Conservation (phyloP, 2,797 vertebrate genomes). For the Agapornis canus region DNA sequence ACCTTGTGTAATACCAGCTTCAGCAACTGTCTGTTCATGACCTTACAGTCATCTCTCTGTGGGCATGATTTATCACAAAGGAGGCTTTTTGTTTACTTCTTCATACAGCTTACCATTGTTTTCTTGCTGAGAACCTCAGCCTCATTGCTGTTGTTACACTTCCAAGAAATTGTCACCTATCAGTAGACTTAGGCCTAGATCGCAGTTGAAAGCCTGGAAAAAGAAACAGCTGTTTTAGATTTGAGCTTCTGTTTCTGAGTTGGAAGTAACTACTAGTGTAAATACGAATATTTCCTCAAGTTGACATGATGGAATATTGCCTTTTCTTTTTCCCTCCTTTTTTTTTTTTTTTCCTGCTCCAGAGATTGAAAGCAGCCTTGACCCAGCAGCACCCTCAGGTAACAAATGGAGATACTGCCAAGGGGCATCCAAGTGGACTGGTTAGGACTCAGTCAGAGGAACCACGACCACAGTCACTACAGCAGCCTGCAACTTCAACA, state of each 20-base stretch:
- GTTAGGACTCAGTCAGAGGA: conserved; percentile 86
- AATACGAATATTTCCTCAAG: not conserved
- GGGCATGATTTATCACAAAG: not conserved
- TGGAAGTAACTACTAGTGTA: not conserved
- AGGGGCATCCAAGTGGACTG: conserved; percentile 86
- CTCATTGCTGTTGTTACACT: not conserved
- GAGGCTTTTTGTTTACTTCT: not conserved
- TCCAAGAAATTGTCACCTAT: not conserved
- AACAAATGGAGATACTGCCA: conserved; percentile 89
- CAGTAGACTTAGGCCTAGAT: not conserved
- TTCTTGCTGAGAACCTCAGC: not conserved
- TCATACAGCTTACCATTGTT: not conserved
- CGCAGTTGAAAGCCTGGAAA: not conserved
- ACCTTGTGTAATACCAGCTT: not conserved
- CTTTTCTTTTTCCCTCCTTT: not conserved
- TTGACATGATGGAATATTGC: not conserved
- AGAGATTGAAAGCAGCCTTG: conserved; percentile 91
- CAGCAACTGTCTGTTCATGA: not conserved
- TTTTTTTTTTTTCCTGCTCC: not conserved
- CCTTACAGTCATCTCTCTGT: not conserved
- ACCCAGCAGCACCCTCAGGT: conserved; percentile 94
- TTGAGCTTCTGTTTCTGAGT: not conserved
- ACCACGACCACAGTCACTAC: conserved; percentile 86
- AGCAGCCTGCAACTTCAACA: conserved; percentile 96
- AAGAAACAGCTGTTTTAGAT: not conserved